Evolutionary conservation across 2,113 vertebrate genomes (phyloP).

Genomic region (Hemibagrus wyckioides): DNA sequence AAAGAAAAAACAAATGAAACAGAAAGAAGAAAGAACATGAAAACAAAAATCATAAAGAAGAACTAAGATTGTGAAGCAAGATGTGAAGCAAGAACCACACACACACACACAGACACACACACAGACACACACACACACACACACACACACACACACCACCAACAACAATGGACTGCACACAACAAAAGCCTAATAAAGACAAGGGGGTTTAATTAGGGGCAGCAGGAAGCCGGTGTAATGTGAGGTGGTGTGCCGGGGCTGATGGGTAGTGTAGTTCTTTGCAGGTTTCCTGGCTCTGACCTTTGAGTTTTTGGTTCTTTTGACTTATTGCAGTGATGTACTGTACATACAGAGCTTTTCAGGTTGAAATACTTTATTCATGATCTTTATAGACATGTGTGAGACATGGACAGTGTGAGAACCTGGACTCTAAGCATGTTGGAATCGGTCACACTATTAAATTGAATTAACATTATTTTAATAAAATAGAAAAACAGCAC

Average conservation of each 20-base stretch:
- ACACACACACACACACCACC: no score
- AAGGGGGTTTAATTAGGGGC: neutral
- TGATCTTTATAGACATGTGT: neutral
- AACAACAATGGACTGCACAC: neutral
- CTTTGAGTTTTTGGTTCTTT: neutral
- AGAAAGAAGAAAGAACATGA: no score
- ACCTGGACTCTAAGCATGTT: neutral
- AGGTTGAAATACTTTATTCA: neutral
- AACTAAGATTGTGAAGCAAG: no score
- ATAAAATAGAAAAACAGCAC: neutral
- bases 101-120: no score
- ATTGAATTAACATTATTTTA: neutral
- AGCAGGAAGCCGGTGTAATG: neutral
- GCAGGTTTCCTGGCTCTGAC: neutral
- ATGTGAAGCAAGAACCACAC: no score
- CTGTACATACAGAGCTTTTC: neutral
- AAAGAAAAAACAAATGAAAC: neutral
- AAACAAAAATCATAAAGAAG: no score
- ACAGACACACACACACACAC: no score
- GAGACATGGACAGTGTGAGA: neutral
- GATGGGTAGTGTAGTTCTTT: neutral
- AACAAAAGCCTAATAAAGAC: neutral
- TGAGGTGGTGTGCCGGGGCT: neutral
- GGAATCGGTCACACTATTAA: neutral
- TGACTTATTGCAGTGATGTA: neutral